Percentiles rank a stretch among this genome's conserved stretches.
These are phyloP conservation scores for Loris lydekkerianus DNA, from an alignment of 2,797 vertebrate genomes.

Conservation along the genomic window DNA sequence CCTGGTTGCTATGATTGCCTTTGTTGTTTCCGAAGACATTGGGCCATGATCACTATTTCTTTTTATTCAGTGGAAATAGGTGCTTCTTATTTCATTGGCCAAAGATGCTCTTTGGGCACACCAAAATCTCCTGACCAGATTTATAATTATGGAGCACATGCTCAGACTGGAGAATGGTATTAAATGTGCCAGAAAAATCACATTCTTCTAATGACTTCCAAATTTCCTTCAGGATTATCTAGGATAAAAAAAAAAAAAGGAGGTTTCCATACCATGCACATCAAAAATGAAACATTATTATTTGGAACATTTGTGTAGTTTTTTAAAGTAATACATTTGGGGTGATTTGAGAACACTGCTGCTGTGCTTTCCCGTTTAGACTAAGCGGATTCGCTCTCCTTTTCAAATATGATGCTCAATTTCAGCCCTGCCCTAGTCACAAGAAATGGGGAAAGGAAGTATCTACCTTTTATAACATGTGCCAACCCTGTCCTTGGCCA, in stretches of 20 bases:
- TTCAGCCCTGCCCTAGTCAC: neutral
- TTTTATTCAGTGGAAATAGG: neutral
- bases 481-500: conserved; percentile 23
- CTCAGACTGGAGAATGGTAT: neutral
- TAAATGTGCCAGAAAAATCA: conserved; percentile 69
- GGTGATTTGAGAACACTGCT: neutral
- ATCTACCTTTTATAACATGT: conserved; percentile 27
- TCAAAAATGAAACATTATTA: conserved; percentile 58
- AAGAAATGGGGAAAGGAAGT: conserved; percentile 47
- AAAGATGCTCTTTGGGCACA: conserved; percentile 38
- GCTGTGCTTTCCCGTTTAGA: conserved; percentile 68
- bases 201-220: conserved; percentile 53
- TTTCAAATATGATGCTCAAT: conserved; percentile 16
- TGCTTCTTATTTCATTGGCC: conserved; percentile 42
- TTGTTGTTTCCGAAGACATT: conserved; percentile 38
- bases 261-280: conserved; percentile 18
- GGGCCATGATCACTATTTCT: neutral
- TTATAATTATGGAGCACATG: conserved; percentile 22
- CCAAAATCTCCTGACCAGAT: conserved; percentile 26
- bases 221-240: conserved; percentile 54
- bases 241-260: neutral
- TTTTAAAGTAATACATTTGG: conserved; percentile 28
- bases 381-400: conserved; percentile 43
- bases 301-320: conserved; percentile 50
- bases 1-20: neutral